Conservation (phyloP, 2,113 vertebrate species). For the Eurystomus gularis region DNA sequence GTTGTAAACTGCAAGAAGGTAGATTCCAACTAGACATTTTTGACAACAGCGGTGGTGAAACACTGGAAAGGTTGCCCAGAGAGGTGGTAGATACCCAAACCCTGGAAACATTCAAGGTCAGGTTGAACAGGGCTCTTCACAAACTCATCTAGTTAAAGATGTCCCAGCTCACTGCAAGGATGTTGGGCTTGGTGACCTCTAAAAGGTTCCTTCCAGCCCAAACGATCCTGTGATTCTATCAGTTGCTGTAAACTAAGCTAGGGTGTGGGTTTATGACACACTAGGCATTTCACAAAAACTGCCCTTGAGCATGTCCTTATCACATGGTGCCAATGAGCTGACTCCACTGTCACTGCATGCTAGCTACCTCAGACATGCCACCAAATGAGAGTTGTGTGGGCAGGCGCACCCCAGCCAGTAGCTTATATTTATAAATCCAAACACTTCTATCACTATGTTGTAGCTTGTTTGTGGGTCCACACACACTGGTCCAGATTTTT, state of each 20-base stretch:
- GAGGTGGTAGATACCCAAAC: too few relatives aligned
- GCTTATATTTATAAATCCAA: background rate
- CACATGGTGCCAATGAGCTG: background rate
- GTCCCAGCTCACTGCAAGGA: too few relatives aligned
- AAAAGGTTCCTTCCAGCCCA: too few relatives aligned
- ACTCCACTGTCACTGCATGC: background rate
- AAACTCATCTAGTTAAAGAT: too few relatives aligned
- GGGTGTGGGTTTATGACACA: background rate
- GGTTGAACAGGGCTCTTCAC: too few relatives aligned
- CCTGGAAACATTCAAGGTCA: too few relatives aligned
- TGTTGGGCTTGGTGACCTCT: too few relatives aligned
- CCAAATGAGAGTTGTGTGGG: fast-evolving
- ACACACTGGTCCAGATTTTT: background rate
- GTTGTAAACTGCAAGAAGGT: too few relatives aligned
- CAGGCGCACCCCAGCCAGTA: background rate
- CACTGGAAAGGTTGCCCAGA: too few relatives aligned
- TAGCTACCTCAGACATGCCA: background rate
- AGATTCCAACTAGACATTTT: too few relatives aligned
- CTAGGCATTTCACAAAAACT: background rate
- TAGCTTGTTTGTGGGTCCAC: background rate
- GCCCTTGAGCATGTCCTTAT: background rate
- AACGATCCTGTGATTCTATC: too few relatives aligned
- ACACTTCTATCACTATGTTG: background rate
- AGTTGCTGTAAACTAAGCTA: background rate
- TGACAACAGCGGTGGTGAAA: too few relatives aligned